These are phyloP conservation scores for Hyla sarda DNA, from an alignment of 2,113 vertebrate species.

Conservation along the genomic window DNA sequence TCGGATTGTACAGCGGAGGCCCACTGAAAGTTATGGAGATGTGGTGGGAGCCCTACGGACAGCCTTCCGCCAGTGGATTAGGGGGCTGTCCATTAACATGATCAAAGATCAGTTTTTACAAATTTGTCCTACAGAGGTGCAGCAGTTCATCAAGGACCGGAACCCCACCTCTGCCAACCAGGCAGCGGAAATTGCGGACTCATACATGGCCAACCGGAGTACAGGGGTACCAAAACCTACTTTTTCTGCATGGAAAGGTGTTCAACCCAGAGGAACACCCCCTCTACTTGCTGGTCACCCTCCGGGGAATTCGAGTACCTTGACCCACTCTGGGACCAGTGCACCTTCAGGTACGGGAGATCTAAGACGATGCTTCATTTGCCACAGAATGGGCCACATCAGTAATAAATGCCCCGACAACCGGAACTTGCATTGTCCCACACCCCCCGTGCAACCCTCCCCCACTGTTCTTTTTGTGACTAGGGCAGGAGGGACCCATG, in stretches of 20 bases:
- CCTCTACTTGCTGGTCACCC: not conserved
- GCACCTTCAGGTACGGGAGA: too few species aligned
- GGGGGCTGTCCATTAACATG: not conserved
- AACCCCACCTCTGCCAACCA: too few species aligned
- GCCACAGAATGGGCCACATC: not conserved
- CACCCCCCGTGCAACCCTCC: not conserved
- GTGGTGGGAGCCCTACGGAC: not conserved
- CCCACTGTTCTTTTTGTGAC: not conserved
- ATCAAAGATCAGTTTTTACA: not conserved
- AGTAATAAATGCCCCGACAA: not conserved
- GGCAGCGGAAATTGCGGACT: not conserved
- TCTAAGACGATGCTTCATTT: not conserved
- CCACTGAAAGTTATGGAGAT: not conserved
- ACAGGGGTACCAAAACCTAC: not conserved
- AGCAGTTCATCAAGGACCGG: not conserved
- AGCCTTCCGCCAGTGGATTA: not conserved
- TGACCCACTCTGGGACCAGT: not conserved
- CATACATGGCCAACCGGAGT: not conserved
- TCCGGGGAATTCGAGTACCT: not conserved
- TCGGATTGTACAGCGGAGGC: too few species aligned
- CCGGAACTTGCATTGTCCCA: not conserved
- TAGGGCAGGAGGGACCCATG: not conserved
- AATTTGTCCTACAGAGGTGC: not conserved
- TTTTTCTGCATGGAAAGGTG: not conserved
- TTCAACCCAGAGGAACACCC: not conserved